phyloP scores from a whole-genome alignment of 2,888 invertebrate species.

The Esperia sulphurella region DNA sequence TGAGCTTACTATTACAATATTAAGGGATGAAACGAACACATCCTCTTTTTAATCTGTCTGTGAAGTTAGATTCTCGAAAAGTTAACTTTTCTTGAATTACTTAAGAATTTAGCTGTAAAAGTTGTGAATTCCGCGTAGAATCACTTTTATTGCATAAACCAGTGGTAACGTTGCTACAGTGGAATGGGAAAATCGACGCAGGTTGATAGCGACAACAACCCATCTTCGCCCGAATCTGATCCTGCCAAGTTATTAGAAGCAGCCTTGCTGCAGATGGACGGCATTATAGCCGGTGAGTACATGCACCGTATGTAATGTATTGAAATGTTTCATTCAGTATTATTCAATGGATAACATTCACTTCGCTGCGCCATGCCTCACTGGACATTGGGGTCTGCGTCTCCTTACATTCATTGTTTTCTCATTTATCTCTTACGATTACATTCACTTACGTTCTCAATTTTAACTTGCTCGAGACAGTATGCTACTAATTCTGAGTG shows the following conservation, averaged over 20 bases:
- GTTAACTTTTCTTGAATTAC: conserved; percentile 41
- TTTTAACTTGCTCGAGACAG: background rate
- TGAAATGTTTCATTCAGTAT: background rate
- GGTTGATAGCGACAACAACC: conserved; percentile 73
- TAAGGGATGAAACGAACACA: background rate
- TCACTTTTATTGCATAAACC: conserved; percentile 6
- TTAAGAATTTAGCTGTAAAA: conserved; percentile 12
- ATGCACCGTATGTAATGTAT: background rate
- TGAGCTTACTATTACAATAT: background rate
- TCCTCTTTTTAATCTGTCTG: conserved; percentile 9
- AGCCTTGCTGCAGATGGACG: conserved; percentile 93
- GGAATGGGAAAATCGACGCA: conserved; percentile 71
- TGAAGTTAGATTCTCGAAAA: conserved; percentile 64
- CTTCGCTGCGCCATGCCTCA: conserved; percentile 35
- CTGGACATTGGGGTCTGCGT: conserved; percentile 38
- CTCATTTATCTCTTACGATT: conserved; percentile 14
- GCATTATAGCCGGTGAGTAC: conserved; percentile 87
- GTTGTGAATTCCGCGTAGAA: conserved; percentile 13
- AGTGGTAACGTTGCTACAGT: conserved; percentile 18
- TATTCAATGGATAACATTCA: conserved; percentile 4
- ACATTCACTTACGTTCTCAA: conserved; percentile 4
- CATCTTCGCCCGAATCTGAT: conserved; percentile 84
- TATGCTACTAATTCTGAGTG: background rate
- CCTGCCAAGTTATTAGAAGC: conserved; percentile 92
- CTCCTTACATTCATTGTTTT: conserved; percentile 14